phyloP scores from a whole-genome alignment of 2,888 invertebrate genomes.

The Hoplodrina blanda region DNA sequence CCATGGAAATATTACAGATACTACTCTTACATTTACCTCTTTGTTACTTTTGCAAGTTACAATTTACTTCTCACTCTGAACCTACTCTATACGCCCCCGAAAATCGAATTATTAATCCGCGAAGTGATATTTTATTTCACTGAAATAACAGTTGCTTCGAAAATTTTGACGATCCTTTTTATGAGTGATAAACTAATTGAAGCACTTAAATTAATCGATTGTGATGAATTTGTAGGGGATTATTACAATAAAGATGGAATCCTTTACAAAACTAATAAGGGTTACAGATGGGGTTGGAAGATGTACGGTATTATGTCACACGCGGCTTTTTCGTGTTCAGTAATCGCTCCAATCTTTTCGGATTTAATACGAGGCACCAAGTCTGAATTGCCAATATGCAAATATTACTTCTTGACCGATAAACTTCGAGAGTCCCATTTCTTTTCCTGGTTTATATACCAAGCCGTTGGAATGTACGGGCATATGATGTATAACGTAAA shows the following conservation, averaged over 20 bases:
- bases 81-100: slow-evolving; percentile 75
- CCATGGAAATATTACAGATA: slow-evolving; percentile 73
- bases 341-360: slow-evolving; percentile 71
- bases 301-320: slow-evolving; percentile 67
- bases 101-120: slow-evolving; percentile 76
- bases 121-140: slow-evolving; percentile 82
- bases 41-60: slow-evolving; percentile 71
- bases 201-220: slow-evolving; percentile 76
- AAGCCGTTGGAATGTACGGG: slow-evolving; percentile 77
- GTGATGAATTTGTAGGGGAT: slow-evolving; percentile 72
- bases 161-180: slow-evolving; percentile 76
- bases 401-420: slow-evolving; percentile 81
- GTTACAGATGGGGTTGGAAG: slow-evolving; percentile 72
- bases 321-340: slow-evolving; percentile 68
- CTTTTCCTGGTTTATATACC: slow-evolving; percentile 75
- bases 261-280: slow-evolving; percentile 64
- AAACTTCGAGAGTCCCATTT: slow-evolving; percentile 73
- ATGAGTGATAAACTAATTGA: slow-evolving; percentile 73
- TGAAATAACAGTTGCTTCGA: slow-evolving; percentile 74
- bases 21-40: slow-evolving; percentile 73
- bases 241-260: slow-evolving; percentile 69
- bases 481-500: slow-evolving; percentile 82
- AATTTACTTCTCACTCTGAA: slow-evolving; percentile 77
- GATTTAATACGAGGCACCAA: slow-evolving; percentile 69
- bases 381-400: slow-evolving; percentile 78